Evolutionary conservation across 2,113 vertebrate species (phyloP), one percentile per base, ranked within the genome.

Genomic region (Pachyramphus minor): DNA sequence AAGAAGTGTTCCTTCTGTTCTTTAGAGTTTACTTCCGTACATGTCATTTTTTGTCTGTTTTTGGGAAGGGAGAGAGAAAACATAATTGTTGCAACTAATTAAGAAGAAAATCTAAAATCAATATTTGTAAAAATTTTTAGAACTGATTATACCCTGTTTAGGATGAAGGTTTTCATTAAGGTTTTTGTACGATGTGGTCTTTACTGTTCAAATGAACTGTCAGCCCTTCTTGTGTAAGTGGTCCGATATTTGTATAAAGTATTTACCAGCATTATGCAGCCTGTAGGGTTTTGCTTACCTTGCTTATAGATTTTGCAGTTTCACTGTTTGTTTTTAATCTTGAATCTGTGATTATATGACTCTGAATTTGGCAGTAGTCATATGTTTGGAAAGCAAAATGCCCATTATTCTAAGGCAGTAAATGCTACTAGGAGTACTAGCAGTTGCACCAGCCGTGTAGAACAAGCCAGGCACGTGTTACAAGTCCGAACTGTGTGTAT

Each of bases 301-400:
- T 87, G 45, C 56, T 44, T 82, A 87, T 84, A 72, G 87, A 86
- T 94, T 93, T 93, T 93, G 30, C 47, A 73, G 35, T 93, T 95
- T 85, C 63, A 63, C 13, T 71, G 16, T 84, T 92, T 72, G 47
- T n/a, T 93, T 52, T 76, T 91, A 87, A 52, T 90, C 72, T 83
- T 71, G 27, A 94, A 85, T 90, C 87, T 88, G 50, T 91, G 63
- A 58, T 78, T 81, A 7, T 55, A 47, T 69, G 67, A 68, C 63
- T 53, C 55, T 94, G 52, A 52, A 63, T 92, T 95, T 95, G 93
- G 23, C 89, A 81, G 21, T 63, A 44, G 16, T 87, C 23, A 1
- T 83, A 50, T n/a, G 30, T 95, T 67, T 59, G 50, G 52, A 78
- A 76, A 87, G 67, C 27, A 58, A 74, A 83, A 72, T 30, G 7